A percentile compares a stretch with the other conserved stretches of the same genome.
Conservation (phyloP, 2,797 vertebrate species). For the Thamnophis elegans region DNA sequence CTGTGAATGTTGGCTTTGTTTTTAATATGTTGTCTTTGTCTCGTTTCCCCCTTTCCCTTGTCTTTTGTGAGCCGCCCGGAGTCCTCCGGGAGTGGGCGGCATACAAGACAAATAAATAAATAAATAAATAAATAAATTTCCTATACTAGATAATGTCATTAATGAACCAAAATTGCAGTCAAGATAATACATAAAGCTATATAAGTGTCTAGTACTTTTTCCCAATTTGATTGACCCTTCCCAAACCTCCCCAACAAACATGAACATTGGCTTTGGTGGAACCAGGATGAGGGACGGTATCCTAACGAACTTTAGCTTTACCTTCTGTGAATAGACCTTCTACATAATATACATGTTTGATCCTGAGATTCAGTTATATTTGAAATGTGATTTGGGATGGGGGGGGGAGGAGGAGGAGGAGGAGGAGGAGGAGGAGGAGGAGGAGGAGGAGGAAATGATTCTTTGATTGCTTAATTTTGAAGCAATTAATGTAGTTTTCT, state of each 20-base stretch:
- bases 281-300: not conserved
- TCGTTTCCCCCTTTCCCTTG: too few species aligned
- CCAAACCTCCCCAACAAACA: not conserved
- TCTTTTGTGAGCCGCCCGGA: too few species aligned
- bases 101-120: too few species aligned
- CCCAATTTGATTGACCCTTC: not conserved
- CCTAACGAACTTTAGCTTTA: not conserved
- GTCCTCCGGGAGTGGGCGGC: too few species aligned
- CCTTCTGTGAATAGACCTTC: not conserved
- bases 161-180: not conserved
- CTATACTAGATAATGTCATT: not conserved
- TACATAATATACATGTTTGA: not conserved
- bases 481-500: not conserved
- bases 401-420: too few species aligned
- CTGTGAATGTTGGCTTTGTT: too few species aligned
- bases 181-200: not conserved
- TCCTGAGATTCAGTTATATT: not conserved
- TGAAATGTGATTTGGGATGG: not conserved
- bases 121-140: too few species aligned
- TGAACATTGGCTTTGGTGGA: not conserved
- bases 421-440: too few species aligned
- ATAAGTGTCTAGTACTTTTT: not conserved
- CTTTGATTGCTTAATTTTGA: not conserved
- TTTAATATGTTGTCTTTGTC: too few species aligned
- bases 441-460: not conserved